phyloP scores from a whole-genome alignment of 1,140 invertebrate species.

The Bombus terrestris region DNA sequence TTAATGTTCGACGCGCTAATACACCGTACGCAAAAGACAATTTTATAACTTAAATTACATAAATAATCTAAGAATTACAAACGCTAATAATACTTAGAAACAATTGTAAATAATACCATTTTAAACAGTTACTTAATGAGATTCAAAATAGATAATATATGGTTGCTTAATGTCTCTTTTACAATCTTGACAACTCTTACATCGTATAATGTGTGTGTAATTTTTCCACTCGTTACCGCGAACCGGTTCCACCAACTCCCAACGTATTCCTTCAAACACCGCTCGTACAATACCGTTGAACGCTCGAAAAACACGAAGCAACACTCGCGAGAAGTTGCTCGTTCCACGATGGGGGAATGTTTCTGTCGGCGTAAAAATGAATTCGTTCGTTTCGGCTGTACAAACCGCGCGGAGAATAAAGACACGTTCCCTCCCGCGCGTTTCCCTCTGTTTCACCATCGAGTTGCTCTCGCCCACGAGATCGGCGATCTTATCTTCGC shows the following conservation, averaged over 20 bases:
- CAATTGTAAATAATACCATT: neutral
- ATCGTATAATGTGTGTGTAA: neutral
- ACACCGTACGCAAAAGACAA: neutral
- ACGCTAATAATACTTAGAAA: neutral
- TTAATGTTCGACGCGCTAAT: neutral
- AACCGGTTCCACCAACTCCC: neutral
- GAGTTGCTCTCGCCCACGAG: slow-evolving; percentile 62
- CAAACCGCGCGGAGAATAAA: slow-evolving; percentile 22
- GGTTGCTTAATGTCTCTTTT: neutral
- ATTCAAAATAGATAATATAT: neutral
- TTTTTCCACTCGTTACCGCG: neutral
- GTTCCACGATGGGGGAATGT: slow-evolving; percentile 38
- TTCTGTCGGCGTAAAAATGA: slow-evolving; percentile 37
- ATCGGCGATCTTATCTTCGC: slow-evolving; percentile 69
- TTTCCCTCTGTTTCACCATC: slow-evolving; percentile 42
- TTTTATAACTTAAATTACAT: neutral
- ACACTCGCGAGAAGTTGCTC: neutral
- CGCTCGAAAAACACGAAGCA: slow-evolving; percentile 5
- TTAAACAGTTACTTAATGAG: neutral
- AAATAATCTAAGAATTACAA: neutral
- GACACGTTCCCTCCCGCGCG: slow-evolving; percentile 27
- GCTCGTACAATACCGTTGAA: neutral
- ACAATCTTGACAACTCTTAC: neutral
- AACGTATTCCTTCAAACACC: neutral
- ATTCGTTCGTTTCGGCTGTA: slow-evolving; percentile 26